Base-by-base conservation (phyloP, 2,113 vertebrate genomes). In the Cochlearius cochlearius region DNA sequence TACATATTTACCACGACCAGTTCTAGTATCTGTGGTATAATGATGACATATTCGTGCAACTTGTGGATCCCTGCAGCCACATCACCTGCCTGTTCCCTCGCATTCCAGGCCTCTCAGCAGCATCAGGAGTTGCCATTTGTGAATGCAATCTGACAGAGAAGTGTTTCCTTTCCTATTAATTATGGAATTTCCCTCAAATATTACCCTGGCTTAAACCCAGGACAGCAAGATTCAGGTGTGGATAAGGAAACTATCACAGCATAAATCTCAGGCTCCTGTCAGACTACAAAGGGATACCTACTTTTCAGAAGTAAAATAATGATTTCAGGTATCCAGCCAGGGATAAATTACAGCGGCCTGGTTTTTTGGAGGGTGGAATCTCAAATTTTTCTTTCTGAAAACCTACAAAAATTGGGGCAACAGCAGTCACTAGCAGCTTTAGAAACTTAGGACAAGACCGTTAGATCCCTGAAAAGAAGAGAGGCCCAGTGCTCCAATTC, bases 401-500 rank as follows among this genome's bases (percentile, higher is more conserved):
- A 83, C 38, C 81, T 56, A 79, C 34, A 49, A 88, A 91, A 95
- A 94, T 21, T 94, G 74, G 90, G 71, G 74, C 95, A 97, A 91
- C 50, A 73, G 91, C 67, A 94, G 71, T 82, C 78, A 63, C 84
- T 80, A 58, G 69, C 3, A 85, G 73, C 77, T 96, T 96, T 73
- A 94, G 77, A 97, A 96, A 95, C 60, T 96, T 76, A 64, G 67
- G 84, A 97, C n/a, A 95, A 92, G 89, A 90, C n/a, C 91, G 90
- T 96, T 29, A 97, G 95, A 93, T 95, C 84, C 95, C 62, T 92
- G 87, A 95, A 80, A 80, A 85, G 67, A 79, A 95, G 47, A 93
- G 71, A 95, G 30, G 62, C 41, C 62, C 66, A 63, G 81, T 39
- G 71, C 58, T 90, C 63, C 67, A 90, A 66, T 90, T 96, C 81